A percentile compares a stretch with the other conserved stretches of the same genome.
Conservation (phyloP, 2,113 vertebrate genomes). For the Butorides virescens region DNA sequence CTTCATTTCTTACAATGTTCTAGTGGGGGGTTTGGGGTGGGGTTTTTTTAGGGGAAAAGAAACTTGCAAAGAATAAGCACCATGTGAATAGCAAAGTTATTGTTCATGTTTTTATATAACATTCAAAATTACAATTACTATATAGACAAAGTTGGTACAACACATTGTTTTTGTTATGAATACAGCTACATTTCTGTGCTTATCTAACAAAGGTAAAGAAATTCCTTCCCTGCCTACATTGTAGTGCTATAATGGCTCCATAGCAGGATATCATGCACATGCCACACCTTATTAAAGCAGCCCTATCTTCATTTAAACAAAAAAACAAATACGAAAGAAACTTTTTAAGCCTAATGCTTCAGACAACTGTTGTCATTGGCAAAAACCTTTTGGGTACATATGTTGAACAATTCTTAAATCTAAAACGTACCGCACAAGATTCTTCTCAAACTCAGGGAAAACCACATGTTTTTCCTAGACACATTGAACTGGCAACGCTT, state of each 20-base stretch:
- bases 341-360: neutral
- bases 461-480: accelerated
- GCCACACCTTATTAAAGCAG: neutral
- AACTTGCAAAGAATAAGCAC: neutral
- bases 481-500: neutral
- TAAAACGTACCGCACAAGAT: neutral
- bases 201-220: neutral
- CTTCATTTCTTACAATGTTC: neutral
- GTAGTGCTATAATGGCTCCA: neutral
- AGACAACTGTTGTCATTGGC: neutral
- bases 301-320: neutral
- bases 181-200: neutral
- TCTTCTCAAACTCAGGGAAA: neutral
- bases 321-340: neutral
- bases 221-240: neutral
- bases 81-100: neutral
- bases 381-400: neutral
- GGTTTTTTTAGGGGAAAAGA: neutral
- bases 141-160: neutral
- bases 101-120: neutral
- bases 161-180: neutral
- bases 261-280: neutral
- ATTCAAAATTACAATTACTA: neutral
- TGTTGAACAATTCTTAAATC: neutral
- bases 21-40: accelerated